Conservation (phyloP, 2,113 vertebrate species). For the human region DNA sequence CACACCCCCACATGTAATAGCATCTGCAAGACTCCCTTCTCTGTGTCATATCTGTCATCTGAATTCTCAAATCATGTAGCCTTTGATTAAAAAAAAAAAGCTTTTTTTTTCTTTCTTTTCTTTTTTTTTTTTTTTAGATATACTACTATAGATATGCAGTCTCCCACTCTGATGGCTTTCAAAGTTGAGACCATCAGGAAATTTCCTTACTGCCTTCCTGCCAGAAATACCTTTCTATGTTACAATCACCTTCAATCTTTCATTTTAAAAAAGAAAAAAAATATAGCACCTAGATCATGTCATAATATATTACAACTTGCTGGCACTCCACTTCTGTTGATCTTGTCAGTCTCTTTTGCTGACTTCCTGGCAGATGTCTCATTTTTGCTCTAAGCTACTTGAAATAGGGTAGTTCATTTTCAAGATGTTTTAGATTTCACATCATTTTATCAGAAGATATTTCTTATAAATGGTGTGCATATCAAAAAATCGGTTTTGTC, state of each 20-base stretch:
- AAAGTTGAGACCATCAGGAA: constrained; percentile 15
- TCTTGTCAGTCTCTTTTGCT: constrained; percentile 38
- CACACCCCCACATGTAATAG: background rate
- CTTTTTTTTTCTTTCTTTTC: background rate
- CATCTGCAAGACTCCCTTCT: background rate
- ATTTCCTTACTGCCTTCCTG: constrained; percentile 7
- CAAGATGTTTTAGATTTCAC: constrained; percentile 40
- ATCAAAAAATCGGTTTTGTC: constrained; percentile 44
- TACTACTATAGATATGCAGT: background rate
- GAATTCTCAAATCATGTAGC: background rate
- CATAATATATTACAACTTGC: background rate
- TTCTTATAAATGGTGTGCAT: constrained; percentile 47
- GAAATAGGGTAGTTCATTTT: constrained; percentile 52
- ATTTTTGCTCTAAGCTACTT: constrained; percentile 47
- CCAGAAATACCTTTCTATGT: constrained; percentile 42
- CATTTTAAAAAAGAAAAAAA: background rate
- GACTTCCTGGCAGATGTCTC: background rate
- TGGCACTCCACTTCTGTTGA: constrained; percentile 20
- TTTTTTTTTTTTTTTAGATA: background rate
- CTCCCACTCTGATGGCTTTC: background rate
- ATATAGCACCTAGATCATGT: background rate
- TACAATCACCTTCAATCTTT: constrained; percentile 47
- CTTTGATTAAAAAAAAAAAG: background rate
- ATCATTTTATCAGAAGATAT: constrained; percentile 42
- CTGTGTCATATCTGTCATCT: background rate